A percentile compares a stretch with the other conserved stretches of the same genome.
These are phyloP conservation scores for Tetranychus urticae DNA, from an alignment of 1,140 invertebrate genomes.

Conservation along the genomic window DNA sequence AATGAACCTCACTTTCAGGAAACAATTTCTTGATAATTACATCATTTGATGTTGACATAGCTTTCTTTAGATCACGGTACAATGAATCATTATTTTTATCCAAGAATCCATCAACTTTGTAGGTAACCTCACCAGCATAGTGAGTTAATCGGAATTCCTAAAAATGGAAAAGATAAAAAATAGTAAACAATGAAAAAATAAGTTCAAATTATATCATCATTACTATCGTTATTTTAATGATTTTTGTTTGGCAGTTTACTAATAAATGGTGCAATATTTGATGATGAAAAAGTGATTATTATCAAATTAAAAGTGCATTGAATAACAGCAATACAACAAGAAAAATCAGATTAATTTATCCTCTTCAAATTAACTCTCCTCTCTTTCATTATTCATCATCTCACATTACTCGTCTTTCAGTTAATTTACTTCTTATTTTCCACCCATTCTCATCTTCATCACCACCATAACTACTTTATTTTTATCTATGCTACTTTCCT, in stretches of 20 bases:
- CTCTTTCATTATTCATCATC: no score
- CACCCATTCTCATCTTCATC: no score
- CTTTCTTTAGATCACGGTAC: constrained; percentile 92
- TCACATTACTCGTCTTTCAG: no score
- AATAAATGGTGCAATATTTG: constrained; percentile 48
- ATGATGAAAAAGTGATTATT: background rate
- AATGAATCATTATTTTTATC: constrained; percentile 99
- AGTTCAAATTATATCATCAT: constrained; percentile 79
- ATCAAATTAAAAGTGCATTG: no score
- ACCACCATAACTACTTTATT: no score
- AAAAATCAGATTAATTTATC: no score
- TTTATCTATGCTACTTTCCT: no score
- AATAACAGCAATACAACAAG: no score
- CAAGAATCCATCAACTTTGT: constrained; percentile 93
- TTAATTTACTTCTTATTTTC: no score
- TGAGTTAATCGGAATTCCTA: constrained; percentile 86
- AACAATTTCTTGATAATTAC: constrained; percentile 70
- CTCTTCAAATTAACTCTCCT: no score
- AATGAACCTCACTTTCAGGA: constrained; percentile 77
- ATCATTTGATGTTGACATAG: constrained; percentile 80
- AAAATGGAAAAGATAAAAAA: constrained; percentile 93
- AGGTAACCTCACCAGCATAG: constrained; percentile 91
- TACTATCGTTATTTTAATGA: constrained; percentile 99
- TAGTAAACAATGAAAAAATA: constrained; percentile 93
- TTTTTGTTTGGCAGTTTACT: constrained; percentile 99